These are phyloP conservation scores for Halcyon badia DNA, from an alignment of 2,797 vertebrate species.

Conservation along the genomic window DNA sequence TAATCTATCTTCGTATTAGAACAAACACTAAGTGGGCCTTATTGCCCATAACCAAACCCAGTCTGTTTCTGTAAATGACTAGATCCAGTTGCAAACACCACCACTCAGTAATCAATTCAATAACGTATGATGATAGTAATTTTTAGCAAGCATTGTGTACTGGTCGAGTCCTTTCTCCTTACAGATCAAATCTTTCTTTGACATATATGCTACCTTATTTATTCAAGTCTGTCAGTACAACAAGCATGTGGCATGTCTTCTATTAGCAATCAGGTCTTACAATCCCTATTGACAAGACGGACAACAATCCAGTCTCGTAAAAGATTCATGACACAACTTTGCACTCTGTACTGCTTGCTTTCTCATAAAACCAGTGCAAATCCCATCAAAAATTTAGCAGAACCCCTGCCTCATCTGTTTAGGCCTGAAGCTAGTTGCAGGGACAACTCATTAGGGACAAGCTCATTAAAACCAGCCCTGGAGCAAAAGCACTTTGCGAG, in stretches of 20 bases:
- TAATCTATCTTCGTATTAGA: neutral
- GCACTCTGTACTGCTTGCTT: conserved; percentile 81
- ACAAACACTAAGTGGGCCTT: neutral
- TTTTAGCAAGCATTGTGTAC: neutral
- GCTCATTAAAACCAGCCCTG: conserved; percentile 91
- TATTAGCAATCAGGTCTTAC: conserved; percentile 77
- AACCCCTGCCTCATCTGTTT: conserved; percentile 91
- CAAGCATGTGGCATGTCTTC: conserved; percentile 61
- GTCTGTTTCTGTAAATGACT: neutral
- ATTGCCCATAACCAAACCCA: neutral
- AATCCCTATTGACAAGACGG: conserved; percentile 78
- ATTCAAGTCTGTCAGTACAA: conserved; percentile 34
- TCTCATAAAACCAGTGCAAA: conserved; percentile 88
- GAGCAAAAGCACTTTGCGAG: conserved; percentile 87
- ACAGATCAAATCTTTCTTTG: neutral
- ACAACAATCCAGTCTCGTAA: conserved; percentile 82
- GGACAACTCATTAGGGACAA: conserved; percentile 91
- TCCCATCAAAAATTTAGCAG: conserved; percentile 92
- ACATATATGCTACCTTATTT: neutral
- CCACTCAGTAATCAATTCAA: neutral
- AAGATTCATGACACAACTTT: conserved; percentile 87
- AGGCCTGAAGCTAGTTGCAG: conserved; percentile 91
- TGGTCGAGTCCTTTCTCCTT: conserved; percentile 8
- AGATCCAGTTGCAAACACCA: neutral
- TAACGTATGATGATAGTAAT: neutral